Evolutionary conservation across 2,888 invertebrate genomes (phyloP).

Genomic region (Pollenia angustigena): DNA sequence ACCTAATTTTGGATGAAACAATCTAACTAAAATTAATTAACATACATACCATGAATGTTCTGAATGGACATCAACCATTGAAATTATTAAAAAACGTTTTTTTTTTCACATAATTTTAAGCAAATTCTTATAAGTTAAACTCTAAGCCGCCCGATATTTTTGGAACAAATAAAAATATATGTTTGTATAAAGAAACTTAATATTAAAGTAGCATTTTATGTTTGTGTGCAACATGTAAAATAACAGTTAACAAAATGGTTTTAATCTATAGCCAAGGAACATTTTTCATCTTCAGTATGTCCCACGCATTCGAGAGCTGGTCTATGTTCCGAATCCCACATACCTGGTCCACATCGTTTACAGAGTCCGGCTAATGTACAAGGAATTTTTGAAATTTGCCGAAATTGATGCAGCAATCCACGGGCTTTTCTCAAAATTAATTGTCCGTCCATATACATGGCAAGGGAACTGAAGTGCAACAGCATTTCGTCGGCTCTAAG

Average conservation of each 20-base stretch:
- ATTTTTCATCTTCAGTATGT: conserved; percentile 87
- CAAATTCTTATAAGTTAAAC: no score
- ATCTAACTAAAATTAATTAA: no score
- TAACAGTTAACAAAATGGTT: background rate
- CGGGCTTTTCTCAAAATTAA: conserved; percentile 95
- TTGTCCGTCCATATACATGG: conserved; percentile 98
- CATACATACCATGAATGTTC: no score
- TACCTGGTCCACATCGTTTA: conserved; percentile 94
- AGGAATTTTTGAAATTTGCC: conserved; percentile 93
- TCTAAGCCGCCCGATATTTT: no score
- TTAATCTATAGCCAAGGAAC: conserved; percentile 84
- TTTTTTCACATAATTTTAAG: no score
- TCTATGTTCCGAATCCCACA: conserved; percentile 97
- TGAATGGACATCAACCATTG: no score
- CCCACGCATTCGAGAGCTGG: conserved; percentile 93
- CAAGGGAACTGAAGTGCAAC: conserved; percentile 96
- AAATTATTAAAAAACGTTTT: no score
- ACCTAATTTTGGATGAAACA: no score
- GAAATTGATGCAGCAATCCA: conserved; percentile 95
- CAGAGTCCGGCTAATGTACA: conserved; percentile 95
- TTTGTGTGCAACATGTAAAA: conserved; percentile 37
- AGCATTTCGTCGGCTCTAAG: conserved; percentile 97
- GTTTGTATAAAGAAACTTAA: conserved; percentile 4
- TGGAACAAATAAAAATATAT: background rate
- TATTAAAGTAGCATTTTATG: conserved; percentile 11